A percentile compares a stretch with the other conserved stretches of the same genome.
Evolutionary conservation across 1,140 invertebrate genomes (phyloP).

Genomic region (Pachyrhynchus sulphureomaculatus): DNA sequence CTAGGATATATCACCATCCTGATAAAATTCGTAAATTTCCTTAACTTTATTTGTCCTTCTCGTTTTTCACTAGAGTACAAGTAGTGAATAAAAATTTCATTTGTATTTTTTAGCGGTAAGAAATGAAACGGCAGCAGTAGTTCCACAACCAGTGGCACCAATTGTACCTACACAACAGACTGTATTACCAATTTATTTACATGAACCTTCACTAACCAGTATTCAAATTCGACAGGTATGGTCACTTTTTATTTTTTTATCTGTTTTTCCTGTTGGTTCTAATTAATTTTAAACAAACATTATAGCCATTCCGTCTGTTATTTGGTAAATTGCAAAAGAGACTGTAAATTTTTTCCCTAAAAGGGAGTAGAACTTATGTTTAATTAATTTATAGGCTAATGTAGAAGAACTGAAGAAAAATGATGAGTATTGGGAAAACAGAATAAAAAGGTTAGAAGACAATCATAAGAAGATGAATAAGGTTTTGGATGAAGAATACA

Average conservation of each 20-base stretch:
- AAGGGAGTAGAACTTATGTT: no score
- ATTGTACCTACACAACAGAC: conserved; percentile 8
- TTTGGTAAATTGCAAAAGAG: no score
- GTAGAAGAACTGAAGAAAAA: conserved; percentile 47
- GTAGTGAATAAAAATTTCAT: neutral
- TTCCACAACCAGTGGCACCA: conserved; percentile 10
- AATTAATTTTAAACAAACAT: no score
- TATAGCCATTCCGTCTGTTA: no score
- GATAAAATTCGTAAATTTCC: neutral
- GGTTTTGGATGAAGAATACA: conserved; percentile 56
- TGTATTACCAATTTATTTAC: conserved; percentile 36
- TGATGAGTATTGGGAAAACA: conserved; percentile 57
- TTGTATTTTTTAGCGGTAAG: conserved; percentile 30
- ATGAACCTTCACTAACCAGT: conserved; percentile 48
- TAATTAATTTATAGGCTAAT: conserved; percentile 28
- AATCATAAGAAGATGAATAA: conserved; percentile 54
- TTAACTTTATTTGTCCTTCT: no score
- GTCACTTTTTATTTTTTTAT: no score
- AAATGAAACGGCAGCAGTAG: neutral
- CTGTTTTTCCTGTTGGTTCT: no score
- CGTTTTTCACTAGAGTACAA: neutral
- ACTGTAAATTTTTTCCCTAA: no score
- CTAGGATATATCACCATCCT: no score
- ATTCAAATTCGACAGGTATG: conserved; percentile 47
- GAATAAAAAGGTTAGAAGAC: conserved; percentile 55